A percentile compares a stretch with the other conserved stretches of the same genome.
Conservation (phyloP, 2,888 invertebrate species). For the Ceraclea dissimilis region DNA sequence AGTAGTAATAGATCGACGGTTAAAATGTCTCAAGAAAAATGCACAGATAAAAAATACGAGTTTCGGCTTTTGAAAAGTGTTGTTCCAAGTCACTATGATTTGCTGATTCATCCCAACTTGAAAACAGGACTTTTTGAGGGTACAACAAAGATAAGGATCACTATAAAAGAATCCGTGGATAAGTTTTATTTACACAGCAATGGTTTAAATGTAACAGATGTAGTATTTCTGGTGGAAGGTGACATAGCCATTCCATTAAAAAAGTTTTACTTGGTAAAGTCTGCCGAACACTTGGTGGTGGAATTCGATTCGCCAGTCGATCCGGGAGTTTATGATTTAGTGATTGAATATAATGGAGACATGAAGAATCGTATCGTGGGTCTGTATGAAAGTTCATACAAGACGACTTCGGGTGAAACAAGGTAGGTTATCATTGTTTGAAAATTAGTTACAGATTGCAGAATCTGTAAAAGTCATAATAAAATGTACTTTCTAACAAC, state of each 20-base stretch:
- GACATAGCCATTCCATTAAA: slow-evolving; percentile 30
- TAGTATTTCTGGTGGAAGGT: slow-evolving; percentile 18
- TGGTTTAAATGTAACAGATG: slow-evolving; percentile 42
- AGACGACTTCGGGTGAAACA: slow-evolving; percentile 29
- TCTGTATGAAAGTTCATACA: slow-evolving; percentile 62
- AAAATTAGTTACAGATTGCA: not conserved
- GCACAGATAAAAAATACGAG: no score
- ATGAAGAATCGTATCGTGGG: slow-evolving; percentile 63
- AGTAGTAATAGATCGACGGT: not conserved
- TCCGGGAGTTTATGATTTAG: slow-evolving; percentile 44
- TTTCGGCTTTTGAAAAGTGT: slow-evolving; percentile 35
- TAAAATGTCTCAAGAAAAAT: slow-evolving; percentile 1
- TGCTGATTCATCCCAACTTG: slow-evolving; percentile 29
- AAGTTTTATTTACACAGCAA: slow-evolving; percentile 52
- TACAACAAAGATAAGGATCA: slow-evolving; percentile 36
- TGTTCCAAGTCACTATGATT: slow-evolving; percentile 37
- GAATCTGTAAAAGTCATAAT: not conserved
- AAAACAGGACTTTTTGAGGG: slow-evolving; percentile 26
- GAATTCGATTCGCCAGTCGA: slow-evolving; percentile 30
- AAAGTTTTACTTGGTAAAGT: slow-evolving; percentile 34
- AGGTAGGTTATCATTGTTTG: slow-evolving; percentile 7
- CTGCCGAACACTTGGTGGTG: slow-evolving; percentile 38
- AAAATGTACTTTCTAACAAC: no score
- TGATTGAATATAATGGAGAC: slow-evolving; percentile 56
- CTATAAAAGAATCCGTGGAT: slow-evolving; percentile 36